Base-by-base conservation (phyloP, 2,113 vertebrate species). In the Nanorana parkeri region DNA sequence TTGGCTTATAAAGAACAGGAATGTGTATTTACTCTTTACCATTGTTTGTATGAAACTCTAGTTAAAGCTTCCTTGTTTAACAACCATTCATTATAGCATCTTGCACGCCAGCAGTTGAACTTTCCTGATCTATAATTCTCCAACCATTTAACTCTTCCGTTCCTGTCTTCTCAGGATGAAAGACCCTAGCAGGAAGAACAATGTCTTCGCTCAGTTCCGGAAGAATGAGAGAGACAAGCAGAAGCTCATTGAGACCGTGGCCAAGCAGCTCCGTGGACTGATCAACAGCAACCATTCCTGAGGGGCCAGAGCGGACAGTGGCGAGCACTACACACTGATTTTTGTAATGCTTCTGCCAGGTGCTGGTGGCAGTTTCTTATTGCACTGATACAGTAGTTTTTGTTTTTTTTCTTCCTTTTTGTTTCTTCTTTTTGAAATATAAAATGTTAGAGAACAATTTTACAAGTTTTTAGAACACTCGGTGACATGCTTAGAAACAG, bases 171-270 rank as follows among this genome's bases (percentile, higher is more conserved):
- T 0, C 88, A 99, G 98, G 94, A 97, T 99, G 97, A 95, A 90
- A 83, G 98, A 99, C 91, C 94, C 93, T 1, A 97, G 96, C 89
- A 91, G 96, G 77, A 99, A 97, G 88, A 98, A 96, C 94, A 95
- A 94, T 75, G 92, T 98, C 86, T 97, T 99, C 29, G 95, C 96
- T 32, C 97, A 97, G 84, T 99, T 99, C 88, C 94, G 96, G 86
- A 99, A 97, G 83, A 96, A 96, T 0, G 97, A 99, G 85, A 81
- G 96, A n/a, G 98, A 99, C 92, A 92, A 98, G 74, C 97, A 99
- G 94, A 98, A 95, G 83, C 88, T 99, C 84, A 98, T 99, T 19
- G 98, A 99, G 87, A 90, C 97, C 0, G 93, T 99, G 88, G 94
- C 96, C 90, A 98, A 96, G 81, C 98, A 99, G 90, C 95, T 99